Base-by-base conservation (phyloP, 2,888 invertebrate genomes). In the Patella caerulea region DNA sequence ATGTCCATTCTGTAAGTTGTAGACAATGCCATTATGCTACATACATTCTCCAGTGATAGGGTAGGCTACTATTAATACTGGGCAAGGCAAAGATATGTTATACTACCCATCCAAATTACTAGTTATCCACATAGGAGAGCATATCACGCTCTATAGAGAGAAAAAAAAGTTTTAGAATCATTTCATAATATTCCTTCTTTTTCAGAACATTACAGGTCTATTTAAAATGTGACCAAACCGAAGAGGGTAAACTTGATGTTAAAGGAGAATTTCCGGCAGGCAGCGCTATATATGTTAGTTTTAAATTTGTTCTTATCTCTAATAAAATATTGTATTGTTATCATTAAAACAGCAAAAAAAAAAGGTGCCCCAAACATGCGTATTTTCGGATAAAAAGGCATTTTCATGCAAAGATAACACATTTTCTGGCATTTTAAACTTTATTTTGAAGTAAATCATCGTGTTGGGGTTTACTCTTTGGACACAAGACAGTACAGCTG, bases 251-350 rank as follows among this genome's bases (percentile, higher is more conserved):
- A 24, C 52, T 74, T n/a, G 14, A 59, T 9, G 74, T 74, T 15
- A 52, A 29, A 2, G 74, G 74, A 12, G 74, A 74, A 65, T 45
- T 45, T 52, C 74, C 74, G 1, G 14, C 74, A 34, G 74, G 74
- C 3, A 74, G 72, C 45, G 72, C 34, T 11, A 72, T n/a, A 9
- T 72, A 72, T 19, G 72, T 76, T 24, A 72, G 72, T 76, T n/a
- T 45, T 45, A 29, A 34, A 59, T 74, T 29, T 65, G 17, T 15
- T 55, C 19, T 34, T 54, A 73, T 19, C n/a, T 11, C 17, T 54
- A 24, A 29, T 54, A 24, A 29, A 73, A 52, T 54, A 54, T 54
- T 53, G 29, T 29, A 73, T 53, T 17, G 19, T 7, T 3, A 3
- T 17, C 24, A 17, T 17, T 56, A 74, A 19, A 65, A 29, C 34